A percentile compares a stretch with the other conserved stretches of the same genome.
Evolutionary conservation across 2,888 invertebrate species (phyloP).

Genomic region (Suillia variegata): DNA sequence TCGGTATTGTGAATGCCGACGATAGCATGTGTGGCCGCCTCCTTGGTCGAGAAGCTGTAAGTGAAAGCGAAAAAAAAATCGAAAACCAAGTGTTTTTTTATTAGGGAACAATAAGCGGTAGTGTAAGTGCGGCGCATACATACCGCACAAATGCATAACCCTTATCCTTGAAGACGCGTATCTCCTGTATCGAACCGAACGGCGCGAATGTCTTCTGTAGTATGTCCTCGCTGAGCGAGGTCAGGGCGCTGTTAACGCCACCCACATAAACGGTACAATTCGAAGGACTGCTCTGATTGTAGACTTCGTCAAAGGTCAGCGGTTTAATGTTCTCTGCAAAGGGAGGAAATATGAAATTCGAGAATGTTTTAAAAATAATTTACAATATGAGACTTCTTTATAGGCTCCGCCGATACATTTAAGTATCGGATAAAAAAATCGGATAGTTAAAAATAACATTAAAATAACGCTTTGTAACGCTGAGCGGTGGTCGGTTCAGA

Average conservation of each 20-base stretch:
- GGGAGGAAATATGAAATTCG: constrained; percentile 4
- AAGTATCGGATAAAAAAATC: not conserved
- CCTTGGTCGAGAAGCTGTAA: constrained; percentile 94
- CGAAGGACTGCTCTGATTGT: constrained; percentile 96
- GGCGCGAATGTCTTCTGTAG: constrained; percentile 96
- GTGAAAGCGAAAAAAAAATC: too few species aligned
- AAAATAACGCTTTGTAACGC: too few species aligned
- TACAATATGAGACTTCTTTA: not conserved
- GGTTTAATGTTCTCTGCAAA: constrained; percentile 85
- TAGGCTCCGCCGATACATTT: not conserved
- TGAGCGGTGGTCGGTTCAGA: too few species aligned
- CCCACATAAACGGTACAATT: constrained; percentile 99
- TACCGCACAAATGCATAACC: constrained; percentile 97
- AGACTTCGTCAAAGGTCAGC: constrained; percentile 96
- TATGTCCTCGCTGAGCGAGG: constrained; percentile 93
- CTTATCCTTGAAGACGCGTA: constrained; percentile 98
- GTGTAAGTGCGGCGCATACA: constrained; percentile 35
- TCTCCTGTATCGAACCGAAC: constrained; percentile 96
- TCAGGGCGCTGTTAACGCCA: constrained; percentile 70
- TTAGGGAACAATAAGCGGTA: constrained; percentile 6
- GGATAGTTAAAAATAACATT: not conserved
- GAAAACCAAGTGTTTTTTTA: constrained; percentile 7
- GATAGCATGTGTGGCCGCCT: constrained; percentile 97
- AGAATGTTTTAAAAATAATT: not conserved
- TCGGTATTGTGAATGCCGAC: constrained; percentile 97